Base-by-base conservation (phyloP, 2,113 vertebrate species). In the Tamias sibiricus region DNA sequence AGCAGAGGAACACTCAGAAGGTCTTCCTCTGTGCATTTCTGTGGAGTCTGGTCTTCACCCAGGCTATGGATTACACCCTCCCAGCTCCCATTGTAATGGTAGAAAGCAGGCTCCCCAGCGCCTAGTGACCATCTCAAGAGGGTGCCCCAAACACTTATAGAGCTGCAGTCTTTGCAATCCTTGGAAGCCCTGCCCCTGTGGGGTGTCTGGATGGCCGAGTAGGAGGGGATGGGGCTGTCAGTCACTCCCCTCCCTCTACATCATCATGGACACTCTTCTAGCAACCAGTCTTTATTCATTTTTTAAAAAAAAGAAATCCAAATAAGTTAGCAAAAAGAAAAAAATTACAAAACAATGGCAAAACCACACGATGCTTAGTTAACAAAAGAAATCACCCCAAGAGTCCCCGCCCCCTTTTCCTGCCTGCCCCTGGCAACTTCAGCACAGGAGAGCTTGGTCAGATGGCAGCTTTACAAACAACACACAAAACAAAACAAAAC, bases 301-400 rank as follows among this genome's bases (percentile, higher is more conserved):
- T 98, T 99, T 99, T 99, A 99, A 98, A 99, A 99, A 99, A 99
- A 99, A 96, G 99, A 99, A 99, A 98, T 99, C 99, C 99, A 99
- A 99, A 99, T 98, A 99, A 98, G 96, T 98, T 98, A 98, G 99
- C 99, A 98, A 98, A 99, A 99, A 99, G 99, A 98, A 85, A 83
- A 87, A 62, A 62, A 59, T 26, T 94, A 95, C 44, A 91, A 94
- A 97, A 49, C 87, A 99, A 99, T 98, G 97, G 98, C 99, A 99
- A 99, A 99, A 98, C 98, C 99, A 99, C 99, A 98, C 98, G 77
- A 98, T 81, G 52, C 86, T 98, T 97, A 93, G 98, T 98, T 98
- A 98, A 98, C 98, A 98, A 98, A 98, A 95, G 80, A 96, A 97
- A 86, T 96, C 89, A 93, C 93, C 97, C 93, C 79, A 32, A 75